Evolutionary conservation across 1,140 invertebrate species (phyloP), one percentile per base, ranked within the genome.

Genomic region (Daktulosphaira vitifoliae): DNA sequence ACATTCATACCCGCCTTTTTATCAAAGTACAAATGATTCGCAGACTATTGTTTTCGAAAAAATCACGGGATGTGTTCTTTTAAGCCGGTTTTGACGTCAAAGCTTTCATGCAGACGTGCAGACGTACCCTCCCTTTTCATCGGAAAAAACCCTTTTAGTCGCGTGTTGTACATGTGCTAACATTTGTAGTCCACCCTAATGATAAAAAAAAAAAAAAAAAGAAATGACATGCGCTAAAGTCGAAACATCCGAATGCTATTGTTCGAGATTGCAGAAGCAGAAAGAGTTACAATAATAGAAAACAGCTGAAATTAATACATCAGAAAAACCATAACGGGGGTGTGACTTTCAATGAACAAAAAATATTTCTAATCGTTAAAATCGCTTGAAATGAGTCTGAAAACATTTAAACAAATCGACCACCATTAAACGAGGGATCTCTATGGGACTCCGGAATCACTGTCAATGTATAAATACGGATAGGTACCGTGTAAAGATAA

Each of bases 391-490:
- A 49, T 25, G 56, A 6, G 9, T 33, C 11, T 33, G 29, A 11
- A 33, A 11, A 46, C 39, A 15, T 44, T 48, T 33, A 20, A 48
- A 22, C 29, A 11, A 33, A 26, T 42, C 38, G 16, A 33, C 44
- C 23, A 8, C 16, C 37, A 33, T 5, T 11, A 5, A 22, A 48
- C 22, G 5, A 42, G 5, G 26, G 42, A 16, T 48, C 56, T 11
- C 56, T 38, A 25, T 48, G 26, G 56, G 56, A 62, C 56, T 22
- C 46, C 42, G n/a, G n/a, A 46, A 46, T 20, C 29, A 22, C 42
- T 48, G 56, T 62, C 56, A 62, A 48, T 46, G 46, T 62, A 44
- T 37, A 56, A 56, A 56, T 29, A 62, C 39, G 56, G 42, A 62
- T 29, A n/a, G n/a, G 54, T 29, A 29, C 16, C 16, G n/a, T n/a